Evolutionary conservation across 1,140 invertebrate species (phyloP).

Genomic region (Bilobella aurantiaca): DNA sequence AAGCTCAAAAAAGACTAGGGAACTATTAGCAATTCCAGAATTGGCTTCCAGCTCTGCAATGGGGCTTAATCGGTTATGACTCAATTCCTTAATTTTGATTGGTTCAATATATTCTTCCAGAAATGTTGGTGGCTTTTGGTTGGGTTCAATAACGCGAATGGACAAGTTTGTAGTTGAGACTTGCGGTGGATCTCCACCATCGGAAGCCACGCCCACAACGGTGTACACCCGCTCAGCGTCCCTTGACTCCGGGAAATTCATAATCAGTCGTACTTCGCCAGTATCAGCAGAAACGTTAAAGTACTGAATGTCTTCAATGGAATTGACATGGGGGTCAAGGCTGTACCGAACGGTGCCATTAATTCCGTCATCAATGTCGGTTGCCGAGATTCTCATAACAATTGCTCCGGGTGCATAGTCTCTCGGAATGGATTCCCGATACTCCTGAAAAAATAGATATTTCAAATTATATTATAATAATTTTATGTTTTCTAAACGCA

Average conservation of each 20-base stretch:
- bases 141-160: conserved; percentile 72
- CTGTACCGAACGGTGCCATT: conserved; percentile 63
- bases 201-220: conserved; percentile 61
- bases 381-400: conserved; percentile 77
- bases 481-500: no score
- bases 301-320: conserved; percentile 50
- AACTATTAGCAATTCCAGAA: conserved; percentile 52
- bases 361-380: conserved; percentile 74
- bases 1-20: conserved; percentile 63
- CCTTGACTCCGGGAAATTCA: conserved; percentile 47
- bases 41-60: conserved; percentile 58
- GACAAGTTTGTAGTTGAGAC: conserved; percentile 59
- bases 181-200: conserved; percentile 55
- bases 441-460: conserved; percentile 46
- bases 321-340: conserved; percentile 45
- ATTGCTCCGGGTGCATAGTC: conserved; percentile 56
- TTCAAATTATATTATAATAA: no score
- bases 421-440: conserved; percentile 62
- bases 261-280: conserved; percentile 64
- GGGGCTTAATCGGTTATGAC: conserved; percentile 53
- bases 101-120: conserved; percentile 46
- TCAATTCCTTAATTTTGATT: conserved; percentile 61
- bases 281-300: conserved; percentile 65
- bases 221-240: conserved; percentile 54
- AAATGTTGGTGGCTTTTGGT: conserved; percentile 73